Evolutionary conservation across 2,113 vertebrate genomes (phyloP).

Genomic region (Ammodytes dubius): DNA sequence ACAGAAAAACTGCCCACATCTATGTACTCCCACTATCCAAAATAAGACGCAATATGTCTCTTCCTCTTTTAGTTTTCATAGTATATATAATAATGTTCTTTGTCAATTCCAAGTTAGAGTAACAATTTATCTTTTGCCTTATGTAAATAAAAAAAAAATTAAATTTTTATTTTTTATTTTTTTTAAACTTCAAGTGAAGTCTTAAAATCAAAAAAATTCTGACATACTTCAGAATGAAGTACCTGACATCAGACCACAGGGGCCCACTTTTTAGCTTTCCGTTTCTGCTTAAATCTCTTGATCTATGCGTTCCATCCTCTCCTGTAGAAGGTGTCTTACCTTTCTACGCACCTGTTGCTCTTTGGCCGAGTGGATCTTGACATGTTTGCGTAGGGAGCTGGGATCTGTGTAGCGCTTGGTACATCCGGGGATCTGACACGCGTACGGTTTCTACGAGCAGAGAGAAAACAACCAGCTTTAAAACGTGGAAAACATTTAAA

Average conservation of each 20-base stretch:
- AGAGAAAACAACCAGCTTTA: conserved; percentile 7
- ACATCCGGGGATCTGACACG: conserved; percentile 97
- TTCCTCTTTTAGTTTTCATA: background rate
- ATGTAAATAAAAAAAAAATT: too few relatives aligned
- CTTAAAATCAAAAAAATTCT: background rate
- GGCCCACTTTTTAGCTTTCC: background rate
- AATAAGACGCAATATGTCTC: background rate
- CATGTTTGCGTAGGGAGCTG: conserved; percentile 98
- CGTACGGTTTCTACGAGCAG: conserved; percentile 93
- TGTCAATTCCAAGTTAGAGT: background rate
- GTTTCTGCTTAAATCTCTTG: background rate
- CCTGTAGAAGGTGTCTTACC: conserved; percentile 84
- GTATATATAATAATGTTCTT: background rate
- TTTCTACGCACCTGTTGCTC: conserved; percentile 97
- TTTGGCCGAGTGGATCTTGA: conserved; percentile 98
- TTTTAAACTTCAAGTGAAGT: background rate
- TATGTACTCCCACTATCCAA: background rate
- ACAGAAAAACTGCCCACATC: background rate
- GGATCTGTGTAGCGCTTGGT: conserved; percentile 99
- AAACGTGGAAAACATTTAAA: background rate
- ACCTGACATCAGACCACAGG: background rate
- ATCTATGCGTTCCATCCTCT: background rate
- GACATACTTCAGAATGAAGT: too few relatives aligned
- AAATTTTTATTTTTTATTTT: too few relatives aligned
- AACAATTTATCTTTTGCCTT: background rate